phyloP scores from a whole-genome alignment of 2,888 invertebrate genomes.

The Thecocarcelia acutangulata region DNA sequence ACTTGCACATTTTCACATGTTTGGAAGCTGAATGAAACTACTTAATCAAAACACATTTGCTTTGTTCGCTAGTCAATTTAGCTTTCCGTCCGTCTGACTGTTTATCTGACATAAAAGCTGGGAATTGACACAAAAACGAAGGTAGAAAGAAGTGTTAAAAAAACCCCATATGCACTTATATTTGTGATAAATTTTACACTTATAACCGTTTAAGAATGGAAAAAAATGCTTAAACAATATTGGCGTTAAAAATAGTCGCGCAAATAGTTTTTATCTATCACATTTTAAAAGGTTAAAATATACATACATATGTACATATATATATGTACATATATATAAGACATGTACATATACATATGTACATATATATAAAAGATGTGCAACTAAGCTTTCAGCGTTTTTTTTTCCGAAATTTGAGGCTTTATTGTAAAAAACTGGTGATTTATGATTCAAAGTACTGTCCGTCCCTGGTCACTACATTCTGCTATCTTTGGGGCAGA shows the following conservation, averaged over 20 bases:
- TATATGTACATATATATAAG: too few species aligned
- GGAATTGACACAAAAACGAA: conserved; percentile 20
- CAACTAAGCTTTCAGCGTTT: too few species aligned
- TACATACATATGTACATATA: too few species aligned
- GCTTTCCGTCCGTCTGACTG: background rate
- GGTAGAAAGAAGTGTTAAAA: conserved; percentile 18
- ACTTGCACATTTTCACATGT: background rate
- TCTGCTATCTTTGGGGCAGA: too few species aligned
- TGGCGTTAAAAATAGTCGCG: background rate
- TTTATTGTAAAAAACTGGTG: too few species aligned
- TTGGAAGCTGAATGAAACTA: conserved; percentile 40
- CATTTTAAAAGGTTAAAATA: too few species aligned
- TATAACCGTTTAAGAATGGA: background rate
- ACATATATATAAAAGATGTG: too few species aligned
- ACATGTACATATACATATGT: too few species aligned
- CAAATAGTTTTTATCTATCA: too few species aligned
- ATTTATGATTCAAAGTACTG: too few species aligned
- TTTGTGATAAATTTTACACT: conserved; percentile 25
- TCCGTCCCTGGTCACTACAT: too few species aligned
- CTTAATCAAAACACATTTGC: conserved; percentile 35
- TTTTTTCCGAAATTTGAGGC: too few species aligned
- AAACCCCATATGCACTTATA: background rate
- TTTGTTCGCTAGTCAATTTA: background rate
- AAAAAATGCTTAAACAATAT: background rate
- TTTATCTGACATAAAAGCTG: background rate